A percentile compares a stretch with the other conserved stretches of the same genome.
These are phyloP conservation scores for Falco cherrug DNA, from an alignment of 2,797 vertebrate genomes.

Conservation along the genomic window DNA sequence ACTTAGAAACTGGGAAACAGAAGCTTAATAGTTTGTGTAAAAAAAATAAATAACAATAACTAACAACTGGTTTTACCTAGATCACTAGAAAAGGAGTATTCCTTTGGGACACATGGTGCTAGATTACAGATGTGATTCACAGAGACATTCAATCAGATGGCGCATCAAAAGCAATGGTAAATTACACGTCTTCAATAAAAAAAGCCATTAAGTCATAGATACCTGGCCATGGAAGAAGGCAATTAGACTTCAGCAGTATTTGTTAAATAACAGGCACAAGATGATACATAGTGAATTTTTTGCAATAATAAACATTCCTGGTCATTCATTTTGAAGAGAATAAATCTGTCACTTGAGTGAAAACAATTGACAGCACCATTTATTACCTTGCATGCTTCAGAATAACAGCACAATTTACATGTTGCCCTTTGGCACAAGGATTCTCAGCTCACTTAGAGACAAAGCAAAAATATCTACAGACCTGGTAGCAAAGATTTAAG, in stretches of 20 bases:
- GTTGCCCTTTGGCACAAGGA: slow-evolving; percentile 61
- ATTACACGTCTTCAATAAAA: slow-evolving; percentile 37
- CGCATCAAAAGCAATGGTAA: slow-evolving; percentile 52
- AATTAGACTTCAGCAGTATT: slow-evolving; percentile 60
- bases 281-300: slow-evolving; percentile 58
- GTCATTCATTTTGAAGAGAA: slow-evolving; percentile 62
- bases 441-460: slow-evolving; percentile 44
- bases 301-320: slow-evolving; percentile 52
- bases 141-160: slow-evolving; percentile 48
- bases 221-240: neutral
- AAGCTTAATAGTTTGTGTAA: neutral
- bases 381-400: slow-evolving; percentile 70
- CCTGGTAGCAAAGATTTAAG: slow-evolving; percentile 15
- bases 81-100: neutral
- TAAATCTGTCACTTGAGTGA: slow-evolving; percentile 71
- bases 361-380: slow-evolving; percentile 77
- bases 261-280: slow-evolving; percentile 57
- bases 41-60: neutral
- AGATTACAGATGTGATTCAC: slow-evolving; percentile 45
- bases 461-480: slow-evolving; percentile 40
- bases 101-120: neutral
- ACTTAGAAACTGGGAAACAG: neutral
- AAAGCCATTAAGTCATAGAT: neutral
- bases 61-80: neutral
- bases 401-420: slow-evolving; percentile 74